Base-by-base conservation (phyloP, 2,797 vertebrate genomes). In the Myotis pilosus region DNA sequence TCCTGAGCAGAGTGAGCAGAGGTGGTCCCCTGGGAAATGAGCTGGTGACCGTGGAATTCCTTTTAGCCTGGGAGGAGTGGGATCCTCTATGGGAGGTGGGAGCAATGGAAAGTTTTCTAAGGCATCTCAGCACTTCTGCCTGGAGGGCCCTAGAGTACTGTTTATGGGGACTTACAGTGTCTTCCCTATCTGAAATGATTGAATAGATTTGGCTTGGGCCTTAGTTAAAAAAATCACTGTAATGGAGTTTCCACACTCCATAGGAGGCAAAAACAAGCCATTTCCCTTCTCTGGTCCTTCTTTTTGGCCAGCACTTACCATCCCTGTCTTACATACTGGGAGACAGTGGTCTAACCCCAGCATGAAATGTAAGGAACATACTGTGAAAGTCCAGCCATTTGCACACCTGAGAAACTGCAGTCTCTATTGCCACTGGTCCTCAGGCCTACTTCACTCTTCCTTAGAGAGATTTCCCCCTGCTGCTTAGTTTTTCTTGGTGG, bases 151-250 rank as follows among this genome's bases (percentile, higher is more conserved):
- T 79, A 0, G 57, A 17, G 57, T 55, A 36, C 23, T 64, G 23
- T 38, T 47, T 71, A 33, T n/a, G 49, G 89, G 83, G 41, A 66
- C 44, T 71, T 72, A 38, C 66, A 64, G 38, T 72, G 49, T 80
- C 81, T 89, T 87, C 53, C 69, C 69, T 68, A 55, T 57, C 20
- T 51, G 57, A 87, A 69, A 91, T 28, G 51, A 90, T 33, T 19
- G 87, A 60, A 60, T 95, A 84, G 53, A 44, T 92, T 96, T 91
- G 89, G 13, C 51, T 44, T 80, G 60, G 41, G 22, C 41, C 66
- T 36, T 82, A 78, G 74, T 94, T 89, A 60, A 72, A 88, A 88
- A 86, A 86, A 60, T 82, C 51, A n/a, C 55, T 75, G 93, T 44
- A 92, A 72, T 55, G 79, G 66, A 55, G n/a, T 96, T 82, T 95